Evolutionary conservation across 2,113 vertebrate genomes (phyloP), one percentile per base, ranked within the genome.

Genomic region (Cacatua alba): DNA sequence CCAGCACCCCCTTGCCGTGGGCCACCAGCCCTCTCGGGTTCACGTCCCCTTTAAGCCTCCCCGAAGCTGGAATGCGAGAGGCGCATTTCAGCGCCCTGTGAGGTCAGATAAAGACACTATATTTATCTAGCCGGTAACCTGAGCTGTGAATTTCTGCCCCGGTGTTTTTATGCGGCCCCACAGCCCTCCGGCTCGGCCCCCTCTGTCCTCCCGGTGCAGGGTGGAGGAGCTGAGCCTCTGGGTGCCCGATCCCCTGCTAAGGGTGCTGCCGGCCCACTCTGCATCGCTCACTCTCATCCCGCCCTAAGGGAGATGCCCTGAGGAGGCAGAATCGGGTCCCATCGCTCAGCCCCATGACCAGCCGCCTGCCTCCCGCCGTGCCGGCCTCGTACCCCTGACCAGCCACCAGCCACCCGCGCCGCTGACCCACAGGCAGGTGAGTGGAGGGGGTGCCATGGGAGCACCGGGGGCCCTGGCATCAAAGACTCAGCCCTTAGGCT

Each of bases 21-120:
- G 41, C 29, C 85, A 20, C 44, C 79, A 59, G 37, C 21, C 59
- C 33, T 43, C 57, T 29, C 1, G 0, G 35, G 29, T n/a, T 51
- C 51, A 68, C 77, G 97, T 94, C 94, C 97, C 98, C 98, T 98
- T 98, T 98, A 98, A 98, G 95, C 95, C 93, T 97, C 82, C 65
- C 81, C 0, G 29, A 11, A 55, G 94, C 90, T 97, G 98, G 97
- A 98, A 98, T 97, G 97, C n/a, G 69, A 97, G 97, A 92, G 94
- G 97, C 96, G 95, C 90, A 69, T 92, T 87, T 96, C 86, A 25
- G 92, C 52, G 82, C 97, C 95, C 97, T 79, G 81, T n/a, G 97
- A 98, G 98, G 97, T 98, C 98, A 98, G 98, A 98, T 98, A 98
- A 92, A 98, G 97, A 97, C 97, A 95, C 98, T 98, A 98, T 98